Percentiles rank a stretch among this genome's conserved stretches.
Evolutionary conservation across 2,888 invertebrate genomes (phyloP).

Genomic region (Alsophila aescularia): DNA sequence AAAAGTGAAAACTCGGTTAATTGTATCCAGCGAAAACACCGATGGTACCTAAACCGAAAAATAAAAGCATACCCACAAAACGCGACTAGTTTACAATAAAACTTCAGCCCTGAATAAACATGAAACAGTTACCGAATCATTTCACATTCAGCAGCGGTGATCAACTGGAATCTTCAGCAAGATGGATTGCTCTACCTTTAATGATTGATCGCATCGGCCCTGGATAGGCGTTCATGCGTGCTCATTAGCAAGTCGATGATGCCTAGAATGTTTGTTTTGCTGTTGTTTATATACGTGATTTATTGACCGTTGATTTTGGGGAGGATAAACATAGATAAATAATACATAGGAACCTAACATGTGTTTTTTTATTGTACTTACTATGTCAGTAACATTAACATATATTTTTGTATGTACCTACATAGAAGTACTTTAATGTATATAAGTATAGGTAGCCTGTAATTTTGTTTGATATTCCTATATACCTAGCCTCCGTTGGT

Average conservation of each 20-base stretch:
- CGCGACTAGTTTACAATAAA: not conserved
- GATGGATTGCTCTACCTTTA: slow-evolving; percentile 35
- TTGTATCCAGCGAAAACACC: no score
- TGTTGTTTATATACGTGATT: slow-evolving; percentile 26
- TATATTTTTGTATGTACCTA: no score
- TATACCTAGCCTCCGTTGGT: no score
- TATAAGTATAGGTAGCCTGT: no score
- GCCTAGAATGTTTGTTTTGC: slow-evolving; percentile 25
- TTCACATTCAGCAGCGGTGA: slow-evolving; percentile 24
- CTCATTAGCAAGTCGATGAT: slow-evolving; percentile 50
- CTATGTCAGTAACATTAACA: no score
- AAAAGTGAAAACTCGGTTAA: no score
- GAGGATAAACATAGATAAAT: not conserved
- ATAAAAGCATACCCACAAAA: no score
- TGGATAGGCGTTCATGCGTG: slow-evolving; percentile 30
- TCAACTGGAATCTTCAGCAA: slow-evolving; percentile 17
- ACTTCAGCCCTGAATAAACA: slow-evolving; percentile 1
- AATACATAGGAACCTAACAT: no score
- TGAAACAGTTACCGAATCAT: slow-evolving; percentile 7
- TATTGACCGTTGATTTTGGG: not conserved
- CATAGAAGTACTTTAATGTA: no score
- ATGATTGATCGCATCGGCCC: slow-evolving; percentile 43
- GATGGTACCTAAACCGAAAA: no score
- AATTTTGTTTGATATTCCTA: no score
- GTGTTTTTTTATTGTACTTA: no score